Conservation (phyloP, 2,888 invertebrate species). For the Amaurobius ferox region DNA sequence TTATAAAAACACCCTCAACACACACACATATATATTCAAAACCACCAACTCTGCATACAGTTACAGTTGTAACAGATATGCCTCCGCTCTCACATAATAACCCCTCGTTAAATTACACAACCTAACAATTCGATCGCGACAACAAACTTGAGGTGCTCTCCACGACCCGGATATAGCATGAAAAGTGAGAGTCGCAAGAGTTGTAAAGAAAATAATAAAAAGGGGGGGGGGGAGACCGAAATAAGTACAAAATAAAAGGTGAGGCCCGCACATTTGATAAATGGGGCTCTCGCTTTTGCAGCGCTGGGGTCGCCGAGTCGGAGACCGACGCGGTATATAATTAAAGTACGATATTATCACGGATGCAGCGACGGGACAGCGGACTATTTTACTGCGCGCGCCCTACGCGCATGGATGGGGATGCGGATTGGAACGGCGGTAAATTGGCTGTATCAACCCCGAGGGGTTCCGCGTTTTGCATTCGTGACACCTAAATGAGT, state of each 20-base stretch:
- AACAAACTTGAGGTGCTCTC: background rate
- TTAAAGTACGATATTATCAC: conserved; percentile 72
- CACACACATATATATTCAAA: background rate
- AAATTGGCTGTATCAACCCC: conserved; percentile 59
- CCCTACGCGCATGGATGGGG: conserved; percentile 52
- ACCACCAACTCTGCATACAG: background rate
- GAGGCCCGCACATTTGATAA: conserved; percentile 56
- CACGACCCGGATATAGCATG: conserved; percentile 45
- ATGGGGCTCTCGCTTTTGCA: conserved; percentile 40
- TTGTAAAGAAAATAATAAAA: conserved; percentile 7
- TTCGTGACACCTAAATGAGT: conserved; percentile 50
- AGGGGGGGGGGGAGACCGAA: conserved; percentile 1
- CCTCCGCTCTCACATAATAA: background rate
- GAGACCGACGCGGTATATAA: conserved; percentile 61
- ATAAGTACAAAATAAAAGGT: conserved; percentile 46
- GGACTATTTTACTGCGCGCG: conserved; percentile 47
- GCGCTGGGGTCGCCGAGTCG: conserved; percentile 32
- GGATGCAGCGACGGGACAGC: conserved; percentile 40
- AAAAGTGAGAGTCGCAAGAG: conserved; percentile 21
- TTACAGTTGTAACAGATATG: background rate
- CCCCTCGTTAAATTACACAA: conserved; percentile 16
- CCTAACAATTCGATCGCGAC: conserved; percentile 10
- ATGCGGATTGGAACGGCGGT: conserved; percentile 21
- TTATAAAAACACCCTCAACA: background rate
- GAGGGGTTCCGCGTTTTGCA: conserved; percentile 36